phyloP scores from a whole-genome alignment of 2,113 vertebrate genomes.

The Cercopithecus mona region DNA sequence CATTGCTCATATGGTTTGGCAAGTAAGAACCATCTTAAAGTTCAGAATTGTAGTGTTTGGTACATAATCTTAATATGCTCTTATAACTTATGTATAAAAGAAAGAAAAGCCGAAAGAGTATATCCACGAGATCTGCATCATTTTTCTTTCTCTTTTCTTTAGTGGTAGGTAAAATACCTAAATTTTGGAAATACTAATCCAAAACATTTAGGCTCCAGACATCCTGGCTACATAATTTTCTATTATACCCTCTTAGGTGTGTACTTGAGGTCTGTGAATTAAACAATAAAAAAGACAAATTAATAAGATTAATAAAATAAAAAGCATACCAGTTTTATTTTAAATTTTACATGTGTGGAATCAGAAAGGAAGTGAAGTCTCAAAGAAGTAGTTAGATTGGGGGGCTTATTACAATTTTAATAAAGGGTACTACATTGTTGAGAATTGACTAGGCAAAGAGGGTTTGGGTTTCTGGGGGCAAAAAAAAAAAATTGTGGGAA shows the following conservation, averaged over 20 bases:
- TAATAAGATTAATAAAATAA: background rate
- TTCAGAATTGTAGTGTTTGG: background rate
- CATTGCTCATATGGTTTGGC: background rate
- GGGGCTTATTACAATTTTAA: background rate
- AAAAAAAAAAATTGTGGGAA: background rate
- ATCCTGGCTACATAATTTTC: background rate
- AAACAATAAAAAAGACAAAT: background rate
- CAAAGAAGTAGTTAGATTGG: background rate
- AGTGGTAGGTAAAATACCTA: background rate
- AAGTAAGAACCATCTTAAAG: background rate
- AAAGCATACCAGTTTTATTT: background rate
- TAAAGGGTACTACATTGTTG: background rate
- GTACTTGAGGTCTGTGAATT: background rate
- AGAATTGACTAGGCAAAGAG: background rate
- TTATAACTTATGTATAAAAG: background rate
- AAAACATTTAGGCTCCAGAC: background rate
- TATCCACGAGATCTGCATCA: background rate
- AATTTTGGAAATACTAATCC: background rate
- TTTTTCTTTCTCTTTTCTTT: background rate
- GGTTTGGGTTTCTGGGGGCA: background rate
- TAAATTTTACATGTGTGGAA: background rate
- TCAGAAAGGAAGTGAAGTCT: background rate
- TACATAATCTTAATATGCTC: background rate
- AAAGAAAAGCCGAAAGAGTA: background rate
- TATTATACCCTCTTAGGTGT: background rate